Base-by-base conservation (phyloP, 2,113 vertebrate genomes). In the Zosterops japonicus region DNA sequence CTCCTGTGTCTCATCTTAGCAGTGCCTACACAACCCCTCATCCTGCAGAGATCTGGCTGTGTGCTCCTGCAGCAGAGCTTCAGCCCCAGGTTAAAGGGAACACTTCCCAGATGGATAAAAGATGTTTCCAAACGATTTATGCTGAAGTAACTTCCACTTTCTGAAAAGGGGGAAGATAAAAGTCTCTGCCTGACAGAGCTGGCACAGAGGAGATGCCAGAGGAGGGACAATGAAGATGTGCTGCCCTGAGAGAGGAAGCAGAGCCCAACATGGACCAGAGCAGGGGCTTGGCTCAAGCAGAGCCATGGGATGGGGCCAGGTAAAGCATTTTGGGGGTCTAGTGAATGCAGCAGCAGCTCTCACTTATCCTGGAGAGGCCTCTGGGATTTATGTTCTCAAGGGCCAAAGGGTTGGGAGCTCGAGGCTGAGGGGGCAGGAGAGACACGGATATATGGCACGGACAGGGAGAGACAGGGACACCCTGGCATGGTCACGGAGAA, bases 401-500 rank as follows among this genome's bases (percentile, higher is more conserved):
- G 6, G 14, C 52, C 93, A 76, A 8, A 3, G 56, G 78, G 50
- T 4, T 42, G 35, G 63, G 53, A 69, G 63, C 46, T n/a, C 1
- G 2, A 52, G 28, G 31, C 22, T 44, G 59, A 74, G 44, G 2
- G 5, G 33, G 44, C 44, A 67, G 36, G 42, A 39, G 64, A 44
- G 42, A 35, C 35, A 57, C 0, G 2, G 50, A n/a, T 15, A 29
- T 1, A 14, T 46, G 41, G 25, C 46, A 69, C 8, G 13, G 59
- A 0, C 67, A 52, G 14, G 27, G 49, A 70, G 10, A 29, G 42
- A 5, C 67, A 53, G 22, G 29, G 22, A 55, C 69, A 42, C 6
- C 69, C 16, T 31, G 28, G 35, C 2, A 53, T 0, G 3, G 21
- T 9, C 36, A 36, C 9, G 36, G 36, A 36, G 0, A 9, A 13